phyloP scores from a whole-genome alignment of 1,140 invertebrate genomes.

The Aphaenogaster rudis region DNA sequence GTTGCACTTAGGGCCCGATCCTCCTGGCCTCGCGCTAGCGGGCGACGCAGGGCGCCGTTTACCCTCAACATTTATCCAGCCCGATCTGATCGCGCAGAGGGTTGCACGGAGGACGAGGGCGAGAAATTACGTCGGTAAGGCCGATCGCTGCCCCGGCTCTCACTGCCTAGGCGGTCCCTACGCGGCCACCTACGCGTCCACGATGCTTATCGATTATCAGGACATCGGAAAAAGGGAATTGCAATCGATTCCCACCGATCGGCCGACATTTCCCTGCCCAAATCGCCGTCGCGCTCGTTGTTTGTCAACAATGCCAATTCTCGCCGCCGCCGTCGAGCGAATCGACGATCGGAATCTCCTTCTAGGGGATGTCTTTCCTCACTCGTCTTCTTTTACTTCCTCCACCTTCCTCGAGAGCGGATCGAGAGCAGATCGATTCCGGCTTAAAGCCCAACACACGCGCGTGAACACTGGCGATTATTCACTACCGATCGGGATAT shows the following conservation, averaged over 20 bases:
- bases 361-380: background rate
- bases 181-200: constrained; percentile 63
- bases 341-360: constrained; percentile 24
- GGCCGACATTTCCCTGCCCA: constrained; percentile 37
- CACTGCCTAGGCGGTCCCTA: constrained; percentile 60
- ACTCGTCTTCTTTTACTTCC: background rate
- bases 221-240: constrained; percentile 76
- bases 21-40: constrained; percentile 61
- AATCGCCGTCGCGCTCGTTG: constrained; percentile 32
- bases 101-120: constrained; percentile 46
- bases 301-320: constrained; percentile 69
- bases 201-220: constrained; percentile 80
- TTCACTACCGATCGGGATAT: constrained; percentile 34
- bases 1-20: constrained; percentile 39
- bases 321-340: background rate
- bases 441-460: constrained; percentile 1
- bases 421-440: constrained; percentile 22
- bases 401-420: background rate
- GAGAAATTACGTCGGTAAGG: constrained; percentile 71
- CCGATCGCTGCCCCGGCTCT: constrained; percentile 68
- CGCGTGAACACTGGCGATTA: constrained; percentile 22
- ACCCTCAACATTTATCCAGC: constrained; percentile 72
- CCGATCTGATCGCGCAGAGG: constrained; percentile 37
- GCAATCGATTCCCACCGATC: constrained; percentile 63
- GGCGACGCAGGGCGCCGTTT: constrained; percentile 58